phyloP scores from a whole-genome alignment of 37 sponge, comb jelly and placozoan genomes.

The Cliona cf. orientalis region DNA sequence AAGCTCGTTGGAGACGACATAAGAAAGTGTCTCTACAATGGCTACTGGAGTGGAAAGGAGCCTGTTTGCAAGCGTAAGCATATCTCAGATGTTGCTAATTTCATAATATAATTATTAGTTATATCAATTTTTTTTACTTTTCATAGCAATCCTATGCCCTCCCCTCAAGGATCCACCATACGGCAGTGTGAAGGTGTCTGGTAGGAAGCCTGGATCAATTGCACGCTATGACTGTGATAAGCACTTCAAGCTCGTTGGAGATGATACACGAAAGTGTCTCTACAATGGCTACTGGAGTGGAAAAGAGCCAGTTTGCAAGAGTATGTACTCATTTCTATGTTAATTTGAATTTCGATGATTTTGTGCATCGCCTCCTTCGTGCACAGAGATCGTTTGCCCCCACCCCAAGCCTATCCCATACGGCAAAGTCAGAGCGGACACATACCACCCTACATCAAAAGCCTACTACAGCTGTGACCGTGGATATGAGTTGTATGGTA shows the following conservation, averaged over 20 bases:
- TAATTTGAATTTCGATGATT: too few species aligned
- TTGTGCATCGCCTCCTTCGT: too few species aligned
- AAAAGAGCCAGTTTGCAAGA: conserved; percentile 21
- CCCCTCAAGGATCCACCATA: neutral
- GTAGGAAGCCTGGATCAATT: neutral
- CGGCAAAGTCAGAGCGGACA: too few species aligned
- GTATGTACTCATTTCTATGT: conserved; percentile 17
- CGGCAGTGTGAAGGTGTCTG: neutral
- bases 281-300: conserved; percentile 48
- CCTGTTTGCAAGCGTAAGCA: conserved; percentile 28
- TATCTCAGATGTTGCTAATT: neutral
- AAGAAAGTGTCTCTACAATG: conserved; percentile 6
- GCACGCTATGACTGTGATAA: conserved; percentile 37
- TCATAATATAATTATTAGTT: neutral
- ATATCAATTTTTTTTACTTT: too few species aligned
- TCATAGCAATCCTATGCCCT: neutral
- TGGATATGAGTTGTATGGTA: too few species aligned
- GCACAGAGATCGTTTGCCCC: too few species aligned
- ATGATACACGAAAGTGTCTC: conserved; percentile 1
- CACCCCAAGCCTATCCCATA: too few species aligned
- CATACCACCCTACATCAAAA: too few species aligned
- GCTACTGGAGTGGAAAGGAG: conserved; percentile 28
- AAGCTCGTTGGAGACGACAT: neutral
- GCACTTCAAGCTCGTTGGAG: conserved; percentile 1
- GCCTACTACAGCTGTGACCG: too few species aligned